Conservation (phyloP, 2,797 vertebrate species). For the Anguilla marmorata region DNA sequence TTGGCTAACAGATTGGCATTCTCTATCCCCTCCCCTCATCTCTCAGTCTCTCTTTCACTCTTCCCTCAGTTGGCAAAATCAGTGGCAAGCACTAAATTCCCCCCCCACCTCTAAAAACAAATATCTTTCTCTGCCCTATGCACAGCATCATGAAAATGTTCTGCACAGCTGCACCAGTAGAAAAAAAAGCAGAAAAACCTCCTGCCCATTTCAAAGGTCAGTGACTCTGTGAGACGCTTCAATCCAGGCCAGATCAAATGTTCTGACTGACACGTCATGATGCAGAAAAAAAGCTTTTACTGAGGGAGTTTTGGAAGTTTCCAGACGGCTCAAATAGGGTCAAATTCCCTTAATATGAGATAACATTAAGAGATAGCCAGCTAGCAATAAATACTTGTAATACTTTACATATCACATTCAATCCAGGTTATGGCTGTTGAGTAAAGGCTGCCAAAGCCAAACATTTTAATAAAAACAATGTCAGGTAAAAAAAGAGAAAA, state of each 20-base stretch:
- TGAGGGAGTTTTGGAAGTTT: not conserved
- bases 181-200: not conserved
- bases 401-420: not conserved
- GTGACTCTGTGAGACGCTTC: not conserved
- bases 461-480: not conserved
- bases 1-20: not conserved
- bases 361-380: not conserved
- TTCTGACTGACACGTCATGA: not conserved
- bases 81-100: not conserved
- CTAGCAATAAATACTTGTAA: not conserved
- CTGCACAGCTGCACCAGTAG: not conserved
- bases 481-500: not conserved
- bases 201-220: not conserved
- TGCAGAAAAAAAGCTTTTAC: not conserved
- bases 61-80: not conserved
- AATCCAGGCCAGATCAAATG: not conserved
- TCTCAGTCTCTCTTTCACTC: not conserved
- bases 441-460: not conserved
- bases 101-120: not conserved
- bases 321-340: not conserved
- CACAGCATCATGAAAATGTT: not conserved
- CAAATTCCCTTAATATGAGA: constrained; percentile 9
- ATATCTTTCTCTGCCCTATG: too few relatives aligned
- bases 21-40: not conserved
- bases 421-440: not conserved